These are phyloP conservation scores for Galerucella calmariensis DNA, from an alignment of 2,888 invertebrate species.

Conservation along the genomic window DNA sequence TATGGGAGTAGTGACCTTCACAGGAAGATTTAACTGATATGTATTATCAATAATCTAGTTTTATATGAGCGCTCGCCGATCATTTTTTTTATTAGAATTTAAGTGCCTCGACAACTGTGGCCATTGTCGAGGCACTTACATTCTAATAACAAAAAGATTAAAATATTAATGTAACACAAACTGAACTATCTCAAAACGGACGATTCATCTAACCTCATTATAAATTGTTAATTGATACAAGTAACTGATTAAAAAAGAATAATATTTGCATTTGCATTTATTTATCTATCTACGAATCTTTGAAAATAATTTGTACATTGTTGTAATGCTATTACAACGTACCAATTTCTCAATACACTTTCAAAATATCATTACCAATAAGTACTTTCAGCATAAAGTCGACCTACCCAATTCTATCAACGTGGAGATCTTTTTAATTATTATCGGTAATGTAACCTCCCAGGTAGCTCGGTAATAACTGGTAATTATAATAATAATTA, in stretches of 20 bases:
- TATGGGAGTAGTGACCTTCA: too few species aligned
- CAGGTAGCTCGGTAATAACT: conserved; percentile 24
- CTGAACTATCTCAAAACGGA: too few species aligned
- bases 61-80: too few species aligned
- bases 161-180: too few species aligned
- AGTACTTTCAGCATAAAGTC: background rate
- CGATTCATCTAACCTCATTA: too few species aligned
- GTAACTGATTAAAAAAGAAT: background rate
- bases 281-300: background rate
- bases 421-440: conserved; percentile 25
- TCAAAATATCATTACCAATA: conserved; percentile 14
- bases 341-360: conserved; percentile 1
- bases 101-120: too few species aligned
- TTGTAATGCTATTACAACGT: background rate
- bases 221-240: background rate
- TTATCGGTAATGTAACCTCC: conserved; percentile 19
- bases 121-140: too few species aligned
- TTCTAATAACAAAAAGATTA: too few species aligned
- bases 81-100: too few species aligned
- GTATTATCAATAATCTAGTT: too few species aligned
- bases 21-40: too few species aligned
- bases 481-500: conserved; percentile 25
- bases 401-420: conserved; percentile 10
- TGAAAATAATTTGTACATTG: background rate
- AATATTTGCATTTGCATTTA: background rate